Base-by-base conservation (phyloP, 2,888 invertebrate genomes). In the Chrysolina americana region DNA sequence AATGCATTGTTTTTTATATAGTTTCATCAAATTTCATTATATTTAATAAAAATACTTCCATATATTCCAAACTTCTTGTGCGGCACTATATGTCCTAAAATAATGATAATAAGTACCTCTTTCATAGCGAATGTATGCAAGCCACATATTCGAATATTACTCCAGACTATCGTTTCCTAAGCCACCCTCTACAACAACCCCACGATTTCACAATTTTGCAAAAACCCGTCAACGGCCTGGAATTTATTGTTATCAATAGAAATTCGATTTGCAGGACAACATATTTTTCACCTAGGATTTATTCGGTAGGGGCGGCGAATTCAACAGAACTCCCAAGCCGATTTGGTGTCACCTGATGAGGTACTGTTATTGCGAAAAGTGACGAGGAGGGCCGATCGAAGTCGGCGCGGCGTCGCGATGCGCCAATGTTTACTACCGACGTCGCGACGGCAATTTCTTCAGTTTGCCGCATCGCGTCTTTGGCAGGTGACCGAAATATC, bases 171-270 rank as follows among this genome's bases (percentile, higher is more conserved):
- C 47, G 15, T 21, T 2, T 21, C 23, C 6, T 13, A 23, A 4
- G 23, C 13, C 19, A 23, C 6, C 13, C 23, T 56, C 47, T n/a
- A 44, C 44, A 44, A 78, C 78, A 77, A 79, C 73, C 77, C 59
- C 66, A 64, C 73, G 71, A 75, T 73, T 78, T 75, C 75, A 71
- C 78, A 76, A 77, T 81, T 79, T 78, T 80, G 79, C 75, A 76
- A 73, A 66, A 71, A 71, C 80, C 73, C 77, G 77, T 70, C 62
- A 56, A 59, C 79, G 72, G 62, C 73, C 64, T 70, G 74, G 68
- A 83, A 87, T 87, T 86, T 86, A 86, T 86, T 74, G 86, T 84
- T 85, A 86, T 86, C 86, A 85, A 85, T 86, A 85, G 83, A 84
- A 79, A 79, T 75, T 77, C 76, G 76, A 77, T 77, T 77, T 75